A percentile compares a stretch with the other conserved stretches of the same genome.
These are phyloP conservation scores for Apteryx owenii DNA, from an alignment of 2,113 vertebrate species.

Conservation along the genomic window DNA sequence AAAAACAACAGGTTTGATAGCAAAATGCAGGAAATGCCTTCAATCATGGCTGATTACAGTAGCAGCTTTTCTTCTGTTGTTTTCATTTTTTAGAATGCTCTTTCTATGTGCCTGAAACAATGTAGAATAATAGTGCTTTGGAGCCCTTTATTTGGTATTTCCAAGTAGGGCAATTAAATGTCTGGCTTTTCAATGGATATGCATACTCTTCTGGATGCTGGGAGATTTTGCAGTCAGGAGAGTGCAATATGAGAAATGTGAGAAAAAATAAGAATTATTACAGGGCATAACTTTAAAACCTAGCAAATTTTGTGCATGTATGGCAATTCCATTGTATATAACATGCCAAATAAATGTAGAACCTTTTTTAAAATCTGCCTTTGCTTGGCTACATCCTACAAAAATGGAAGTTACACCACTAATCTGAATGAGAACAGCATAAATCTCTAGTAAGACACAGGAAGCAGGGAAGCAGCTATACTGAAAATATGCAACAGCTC, in stretches of 20 bases:
- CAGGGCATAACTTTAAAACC: neutral
- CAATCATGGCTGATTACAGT: slow-evolving; percentile 84
- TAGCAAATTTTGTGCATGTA: neutral
- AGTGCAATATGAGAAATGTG: neutral
- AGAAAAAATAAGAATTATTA: neutral
- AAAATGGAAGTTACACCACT: neutral
- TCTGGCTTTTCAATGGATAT: slow-evolving; percentile 10
- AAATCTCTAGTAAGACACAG: neutral
- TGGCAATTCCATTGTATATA: neutral
- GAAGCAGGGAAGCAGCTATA: neutral
- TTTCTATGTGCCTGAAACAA: slow-evolving; percentile 65
- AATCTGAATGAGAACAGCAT: neutral
- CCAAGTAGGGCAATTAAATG: slow-evolving; percentile 48
- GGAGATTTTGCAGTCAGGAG: neutral
- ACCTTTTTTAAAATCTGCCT: neutral
- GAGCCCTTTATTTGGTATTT: slow-evolving; percentile 22
- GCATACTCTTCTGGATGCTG: neutral
- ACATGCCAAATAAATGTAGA: neutral
- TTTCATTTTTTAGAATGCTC: slow-evolving; percentile 39
- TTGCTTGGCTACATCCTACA: neutral
- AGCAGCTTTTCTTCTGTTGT: slow-evolving; percentile 79
- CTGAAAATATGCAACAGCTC: neutral
- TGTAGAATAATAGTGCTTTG: slow-evolving; percentile 34
- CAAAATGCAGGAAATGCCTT: slow-evolving; percentile 93
- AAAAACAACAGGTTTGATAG: slow-evolving; percentile 84